Evolutionary conservation across 2,888 invertebrate genomes (phyloP).

Genomic region (Lasioglossum morio): DNA sequence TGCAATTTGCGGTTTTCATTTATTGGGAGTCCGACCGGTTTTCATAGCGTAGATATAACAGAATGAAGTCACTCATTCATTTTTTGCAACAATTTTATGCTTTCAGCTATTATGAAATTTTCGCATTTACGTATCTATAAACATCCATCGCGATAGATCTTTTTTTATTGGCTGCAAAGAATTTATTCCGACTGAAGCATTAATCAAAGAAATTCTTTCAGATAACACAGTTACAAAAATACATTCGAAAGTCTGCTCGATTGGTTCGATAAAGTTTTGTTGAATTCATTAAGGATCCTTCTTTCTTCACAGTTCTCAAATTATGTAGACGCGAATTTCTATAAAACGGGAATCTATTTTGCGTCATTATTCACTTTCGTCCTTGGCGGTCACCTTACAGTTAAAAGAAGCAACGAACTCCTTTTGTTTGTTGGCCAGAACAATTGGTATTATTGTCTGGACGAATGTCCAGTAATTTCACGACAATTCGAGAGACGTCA

Average conservation of each 20-base stretch:
- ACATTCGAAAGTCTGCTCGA: too few relatives aligned
- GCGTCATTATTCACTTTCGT: neutral
- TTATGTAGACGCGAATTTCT: neutral
- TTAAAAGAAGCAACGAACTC: neutral
- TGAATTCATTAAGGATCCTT: too few relatives aligned
- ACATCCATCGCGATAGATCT: neutral
- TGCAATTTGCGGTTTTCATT: neutral
- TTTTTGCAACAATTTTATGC: neutral
- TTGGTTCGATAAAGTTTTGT: too few relatives aligned
- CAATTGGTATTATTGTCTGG: neutral
- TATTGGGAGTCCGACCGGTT: neutral
- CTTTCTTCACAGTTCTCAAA: too few relatives aligned
- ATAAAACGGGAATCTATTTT: neutral
- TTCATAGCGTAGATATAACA: neutral
- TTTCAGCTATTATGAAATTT: neutral
- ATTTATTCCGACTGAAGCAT: neutral
- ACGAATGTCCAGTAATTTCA: neutral
- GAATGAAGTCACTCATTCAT: neutral
- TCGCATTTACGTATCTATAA: neutral
- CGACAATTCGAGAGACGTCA: neutral
- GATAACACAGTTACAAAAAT: too few relatives aligned
- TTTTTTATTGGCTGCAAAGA: neutral
- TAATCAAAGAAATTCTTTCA: too few relatives aligned
- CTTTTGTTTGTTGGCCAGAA: neutral
- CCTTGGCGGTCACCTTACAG: too few relatives aligned